Base-by-base conservation (phyloP, 1,140 invertebrate species). In the Aporrectodea caliginosa region DNA sequence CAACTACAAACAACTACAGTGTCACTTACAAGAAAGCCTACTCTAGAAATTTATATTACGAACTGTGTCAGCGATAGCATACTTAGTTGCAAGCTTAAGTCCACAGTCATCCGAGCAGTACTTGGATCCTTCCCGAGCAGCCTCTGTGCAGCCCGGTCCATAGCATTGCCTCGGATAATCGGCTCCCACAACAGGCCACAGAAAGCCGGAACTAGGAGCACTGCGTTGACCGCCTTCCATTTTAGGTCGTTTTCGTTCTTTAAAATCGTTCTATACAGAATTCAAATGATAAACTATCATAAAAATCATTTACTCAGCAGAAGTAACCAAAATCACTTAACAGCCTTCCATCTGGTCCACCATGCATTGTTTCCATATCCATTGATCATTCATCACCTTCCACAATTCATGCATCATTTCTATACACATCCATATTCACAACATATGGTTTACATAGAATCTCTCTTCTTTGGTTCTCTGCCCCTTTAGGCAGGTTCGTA, bases 91-190 rank as follows among this genome's bases (percentile, higher is more conserved):
- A 1, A 99, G 88, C 85, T 93, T 93, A 82, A 97, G 91, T 0
- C 98, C 98, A 88, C 98, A 99, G 78, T 93, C 92, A 82, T 97
- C 92, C 16, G 93, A 95, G 86, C 98, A 99, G 85, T 99, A 99
- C 89, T 99, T 99, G 73, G 95, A 97, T 16, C 92, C 92, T 33
- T 79, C 27, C 12, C 93, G 89, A 0, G 96, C 94, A 78, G 92
- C 91, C 79, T 93, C 91, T 0, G 90, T 90, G 87, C 97, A 99
- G 22, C 92, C 91, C 1, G 95, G 96, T 0, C 97, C 97, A 86
- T 94, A 94, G 87, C 97, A 99, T 83, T 99, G 97, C 1, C 83
- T 75, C 14, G 84, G 80, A 22, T 77, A 78, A 22, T 86, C 85
- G 30, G 84, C 27, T 2, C 2, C 68, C 1, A 30, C 29, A 34